Base-by-base conservation (phyloP, 2,888 invertebrate species). In the Tipula unca region DNA sequence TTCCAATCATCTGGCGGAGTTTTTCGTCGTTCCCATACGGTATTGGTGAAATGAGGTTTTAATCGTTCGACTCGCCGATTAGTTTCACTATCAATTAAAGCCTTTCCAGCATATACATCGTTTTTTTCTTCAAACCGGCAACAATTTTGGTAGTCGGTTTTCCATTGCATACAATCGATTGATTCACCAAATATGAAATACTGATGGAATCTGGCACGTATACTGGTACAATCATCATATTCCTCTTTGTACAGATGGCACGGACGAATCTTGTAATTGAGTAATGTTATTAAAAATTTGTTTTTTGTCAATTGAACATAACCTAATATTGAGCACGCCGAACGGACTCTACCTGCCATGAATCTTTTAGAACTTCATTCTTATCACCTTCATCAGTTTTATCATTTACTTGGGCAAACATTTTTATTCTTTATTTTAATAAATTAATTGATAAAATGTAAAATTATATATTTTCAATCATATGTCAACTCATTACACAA, bases 191-290 rank as follows among this genome's bases (percentile, higher is more conserved):
- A 92, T 86, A 97, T 93, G 89, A 97, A 98, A 89, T 96, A 95
- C 90, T 98, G 98, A 89, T 98, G 95, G 88, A 97, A 96, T 87
- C 97, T 92, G 0, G 93, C 95, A 90, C 91, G 93, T 25, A 96
- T 91, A 88, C 95, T 94, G 85, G 91, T 94, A 89, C 97, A 97
- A 87, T 97, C 96, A 29, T 92, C 92, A 89, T 96, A 96, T 91
- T 97, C 97, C 85, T 94, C 95, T 88, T 95, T 93, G 89, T 97
- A 97, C n/a, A 93, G 88, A n/a, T 92, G 90, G 90, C 97, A 97
- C 5, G 95, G 94, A 88, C 96, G 92, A 85, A 97, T 94, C 97
- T 97, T 89, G 1, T 20, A 84, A 35, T 35, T 3, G 14, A 39
- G 25, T 2, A 85, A 39, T 25, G 0, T n/a, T n/a, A n/a, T n/a